Evolutionary conservation across 2,888 invertebrate genomes (phyloP).

Genomic region (Xestia xanthographa): DNA sequence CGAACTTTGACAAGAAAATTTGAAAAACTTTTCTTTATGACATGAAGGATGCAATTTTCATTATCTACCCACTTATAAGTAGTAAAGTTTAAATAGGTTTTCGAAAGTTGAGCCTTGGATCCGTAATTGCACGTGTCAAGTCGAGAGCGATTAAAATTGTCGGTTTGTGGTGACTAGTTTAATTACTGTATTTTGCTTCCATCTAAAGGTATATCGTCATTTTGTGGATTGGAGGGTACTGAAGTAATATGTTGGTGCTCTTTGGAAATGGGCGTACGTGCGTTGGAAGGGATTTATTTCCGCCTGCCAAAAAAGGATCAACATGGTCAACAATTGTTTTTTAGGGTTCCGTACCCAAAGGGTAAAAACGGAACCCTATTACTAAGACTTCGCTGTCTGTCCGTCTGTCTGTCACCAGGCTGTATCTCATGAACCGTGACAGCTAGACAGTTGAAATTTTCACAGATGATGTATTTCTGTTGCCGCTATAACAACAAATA

Average conservation of each 20-base stretch:
- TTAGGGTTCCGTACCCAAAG: too few relatives aligned
- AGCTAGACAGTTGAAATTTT: too few relatives aligned
- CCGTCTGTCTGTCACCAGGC: too few relatives aligned
- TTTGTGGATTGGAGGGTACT: constrained; percentile 24
- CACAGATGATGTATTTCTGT: too few relatives aligned
- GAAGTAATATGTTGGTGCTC: background rate
- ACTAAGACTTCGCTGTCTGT: too few relatives aligned
- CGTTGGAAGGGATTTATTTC: background rate
- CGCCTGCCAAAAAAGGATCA: background rate
- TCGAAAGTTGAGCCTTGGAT: constrained; percentile 67
- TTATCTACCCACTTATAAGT: constrained; percentile 60
- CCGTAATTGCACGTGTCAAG: constrained; percentile 68
- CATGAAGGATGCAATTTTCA: constrained; percentile 72
- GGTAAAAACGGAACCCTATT: too few relatives aligned
- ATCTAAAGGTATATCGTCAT: constrained; percentile 17
- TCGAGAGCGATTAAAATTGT: constrained; percentile 48
- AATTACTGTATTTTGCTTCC: constrained; percentile 22
- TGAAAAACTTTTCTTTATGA: constrained; percentile 74
- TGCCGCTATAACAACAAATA: too few relatives aligned
- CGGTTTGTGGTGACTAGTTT: constrained; percentile 25
- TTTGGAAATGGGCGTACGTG: constrained; percentile 16
- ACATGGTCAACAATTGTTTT: background rate
- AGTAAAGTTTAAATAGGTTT: constrained; percentile 65
- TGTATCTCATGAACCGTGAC: too few relatives aligned
- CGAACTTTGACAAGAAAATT: constrained; percentile 76